These are phyloP conservation scores for Stenchaetothrips biformis DNA, from an alignment of 2,888 invertebrate genomes.

Conservation along the genomic window DNA sequence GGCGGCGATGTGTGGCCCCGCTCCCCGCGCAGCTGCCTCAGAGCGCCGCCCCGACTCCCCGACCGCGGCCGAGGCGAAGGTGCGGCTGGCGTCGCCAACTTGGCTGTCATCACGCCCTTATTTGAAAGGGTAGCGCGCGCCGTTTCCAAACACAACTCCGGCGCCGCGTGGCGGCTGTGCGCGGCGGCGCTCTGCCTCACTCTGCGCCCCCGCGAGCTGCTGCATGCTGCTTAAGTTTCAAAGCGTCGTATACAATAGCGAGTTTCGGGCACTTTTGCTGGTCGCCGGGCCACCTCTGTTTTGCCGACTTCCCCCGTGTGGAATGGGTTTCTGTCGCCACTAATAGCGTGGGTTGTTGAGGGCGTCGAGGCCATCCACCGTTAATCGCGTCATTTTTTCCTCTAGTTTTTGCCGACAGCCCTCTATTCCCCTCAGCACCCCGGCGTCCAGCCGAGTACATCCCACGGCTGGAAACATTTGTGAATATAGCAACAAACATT, in stretches of 20 bases:
- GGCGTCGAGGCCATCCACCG: too few relatives aligned
- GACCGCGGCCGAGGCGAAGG: background rate
- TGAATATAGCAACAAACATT: background rate
- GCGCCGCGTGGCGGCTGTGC: background rate
- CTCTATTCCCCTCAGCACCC: background rate
- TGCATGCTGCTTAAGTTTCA: background rate
- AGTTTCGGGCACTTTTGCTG: background rate
- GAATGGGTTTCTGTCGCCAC: too few relatives aligned
- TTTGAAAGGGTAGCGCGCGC: too few relatives aligned
- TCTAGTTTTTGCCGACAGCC: background rate
- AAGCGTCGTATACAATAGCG: conserved; percentile 16
- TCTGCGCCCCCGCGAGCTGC: background rate
- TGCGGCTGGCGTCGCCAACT: background rate
- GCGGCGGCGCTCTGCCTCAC: too few relatives aligned
- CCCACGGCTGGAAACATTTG: background rate
- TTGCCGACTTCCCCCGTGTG: too few relatives aligned
- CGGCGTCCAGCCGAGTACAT: background rate
- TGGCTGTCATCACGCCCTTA: background rate
- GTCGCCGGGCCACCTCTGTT: background rate
- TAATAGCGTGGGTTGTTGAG: too few relatives aligned
- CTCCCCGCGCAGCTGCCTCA: too few relatives aligned
- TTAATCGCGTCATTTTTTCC: background rate
- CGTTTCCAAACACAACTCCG: background rate
- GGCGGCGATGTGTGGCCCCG: too few relatives aligned
- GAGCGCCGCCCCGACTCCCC: background rate